These are phyloP conservation scores for Philereme vetulata DNA, from an alignment of 2,888 invertebrate species.

Conservation along the genomic window DNA sequence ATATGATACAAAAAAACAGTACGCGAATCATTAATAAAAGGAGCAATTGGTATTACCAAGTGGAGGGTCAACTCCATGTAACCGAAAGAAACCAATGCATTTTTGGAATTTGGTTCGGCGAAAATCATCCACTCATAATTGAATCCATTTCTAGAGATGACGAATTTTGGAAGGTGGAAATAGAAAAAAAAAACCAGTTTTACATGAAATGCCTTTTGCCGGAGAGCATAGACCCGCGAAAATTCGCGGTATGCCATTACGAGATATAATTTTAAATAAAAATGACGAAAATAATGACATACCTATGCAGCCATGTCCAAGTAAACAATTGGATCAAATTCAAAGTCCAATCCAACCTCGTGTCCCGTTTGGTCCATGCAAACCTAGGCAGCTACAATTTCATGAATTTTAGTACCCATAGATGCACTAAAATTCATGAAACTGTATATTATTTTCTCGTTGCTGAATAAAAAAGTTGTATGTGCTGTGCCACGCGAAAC, in stretches of 20 bases:
- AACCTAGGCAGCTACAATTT: too few relatives aligned
- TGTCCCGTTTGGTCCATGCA: too few relatives aligned
- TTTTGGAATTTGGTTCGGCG: constrained; percentile 32
- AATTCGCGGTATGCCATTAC: constrained; percentile 19
- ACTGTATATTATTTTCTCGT: too few relatives aligned
- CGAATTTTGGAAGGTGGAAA: constrained; percentile 28
- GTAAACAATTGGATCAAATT: too few relatives aligned
- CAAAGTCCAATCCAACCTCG: too few relatives aligned
- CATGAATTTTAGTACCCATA: too few relatives aligned
- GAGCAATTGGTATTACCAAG: not conserved
- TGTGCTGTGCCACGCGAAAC: too few relatives aligned
- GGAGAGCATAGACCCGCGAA: constrained; percentile 28
- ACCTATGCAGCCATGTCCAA: too few relatives aligned
- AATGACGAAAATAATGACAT: too few relatives aligned
- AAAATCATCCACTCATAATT: constrained; percentile 18
- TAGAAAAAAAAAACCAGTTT: constrained; percentile 26
- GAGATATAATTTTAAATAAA: too few relatives aligned
- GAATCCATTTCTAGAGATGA: constrained; percentile 29
- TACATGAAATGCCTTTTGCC: constrained; percentile 26
- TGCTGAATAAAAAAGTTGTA: too few relatives aligned
- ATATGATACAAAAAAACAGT: not conserved
- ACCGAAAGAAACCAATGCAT: constrained; percentile 28
- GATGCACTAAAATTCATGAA: too few relatives aligned
- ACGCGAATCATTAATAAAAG: not conserved
- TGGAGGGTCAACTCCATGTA: constrained; percentile 34